A percentile compares a stretch with the other conserved stretches of the same genome.
Conservation (phyloP, 2,888 invertebrate genomes). For the Venusia cambrica region DNA sequence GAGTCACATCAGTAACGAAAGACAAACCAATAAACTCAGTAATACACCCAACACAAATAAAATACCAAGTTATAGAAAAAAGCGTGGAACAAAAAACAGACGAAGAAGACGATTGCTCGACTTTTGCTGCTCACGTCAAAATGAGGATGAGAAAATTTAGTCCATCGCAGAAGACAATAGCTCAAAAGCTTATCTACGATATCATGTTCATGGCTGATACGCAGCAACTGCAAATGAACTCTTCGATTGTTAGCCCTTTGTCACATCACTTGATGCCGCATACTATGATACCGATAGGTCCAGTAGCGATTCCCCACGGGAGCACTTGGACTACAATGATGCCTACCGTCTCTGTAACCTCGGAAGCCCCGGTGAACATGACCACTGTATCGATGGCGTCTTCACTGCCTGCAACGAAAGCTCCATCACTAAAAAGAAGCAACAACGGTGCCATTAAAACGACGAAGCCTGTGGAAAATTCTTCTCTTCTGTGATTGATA, state of each 20-base stretch:
- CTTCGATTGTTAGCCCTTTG: constrained; percentile 3
- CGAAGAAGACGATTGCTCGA: constrained; percentile 14
- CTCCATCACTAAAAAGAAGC: too few relatives aligned
- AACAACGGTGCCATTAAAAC: neutral
- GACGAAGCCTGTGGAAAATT: neutral
- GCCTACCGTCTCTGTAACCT: too few relatives aligned
- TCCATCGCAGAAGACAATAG: constrained; percentile 17
- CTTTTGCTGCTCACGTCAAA: constrained; percentile 16
- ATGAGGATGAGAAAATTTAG: constrained; percentile 14
- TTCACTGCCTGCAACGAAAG: too few relatives aligned
- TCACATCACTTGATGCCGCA: neutral
- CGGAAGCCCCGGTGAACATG: too few relatives aligned
- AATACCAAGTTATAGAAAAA: neutral
- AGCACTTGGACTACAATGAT: too few relatives aligned
- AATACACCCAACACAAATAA: too few relatives aligned
- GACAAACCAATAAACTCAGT: too few relatives aligned
- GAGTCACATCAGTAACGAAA: too few relatives aligned
- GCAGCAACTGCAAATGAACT: constrained; percentile 8
- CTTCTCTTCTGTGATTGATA: constrained; percentile 1
- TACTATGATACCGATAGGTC: too few relatives aligned
- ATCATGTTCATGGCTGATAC: constrained; percentile 23
- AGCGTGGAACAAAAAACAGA: neutral
- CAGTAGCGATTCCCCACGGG: too few relatives aligned
- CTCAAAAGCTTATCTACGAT: constrained; percentile 23
- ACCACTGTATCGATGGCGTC: too few relatives aligned